A percentile compares a stretch with the other conserved stretches of the same genome.
phyloP scores from a whole-genome alignment of 2,888 invertebrate species.

The Hirtodrosophila trivittata region DNA sequence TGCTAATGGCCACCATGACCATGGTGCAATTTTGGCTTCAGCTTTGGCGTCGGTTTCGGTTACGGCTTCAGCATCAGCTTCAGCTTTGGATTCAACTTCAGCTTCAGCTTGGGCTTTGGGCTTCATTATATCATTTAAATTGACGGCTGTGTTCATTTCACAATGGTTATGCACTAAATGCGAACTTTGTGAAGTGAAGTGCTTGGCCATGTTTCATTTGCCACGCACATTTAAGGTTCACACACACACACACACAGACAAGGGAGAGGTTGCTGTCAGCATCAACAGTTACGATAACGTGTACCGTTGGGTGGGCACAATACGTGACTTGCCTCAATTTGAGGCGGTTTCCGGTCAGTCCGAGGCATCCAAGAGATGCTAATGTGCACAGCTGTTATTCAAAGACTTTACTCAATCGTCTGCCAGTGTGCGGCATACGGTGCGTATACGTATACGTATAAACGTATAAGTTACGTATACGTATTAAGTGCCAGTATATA shows the following conservation, averaged over 20 bases:
- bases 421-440: slow-evolving; percentile 65
- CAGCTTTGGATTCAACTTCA: not conserved
- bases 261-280: slow-evolving; percentile 15
- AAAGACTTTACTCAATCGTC: slow-evolving; percentile 12
- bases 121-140: slow-evolving; percentile 70
- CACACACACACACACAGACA: not conserved
- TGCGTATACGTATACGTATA: slow-evolving; percentile 39
- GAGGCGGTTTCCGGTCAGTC: slow-evolving; percentile 40
- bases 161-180: slow-evolving; percentile 28
- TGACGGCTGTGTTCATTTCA: slow-evolving; percentile 18
- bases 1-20: slow-evolving; percentile 25
- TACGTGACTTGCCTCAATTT: slow-evolving; percentile 58
- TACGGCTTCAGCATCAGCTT: not conserved
- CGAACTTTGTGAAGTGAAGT: slow-evolving; percentile 14
- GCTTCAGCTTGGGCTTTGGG: slow-evolving; percentile 13
- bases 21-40: not conserved
- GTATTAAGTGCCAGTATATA: too few species aligned
- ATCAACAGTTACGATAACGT: slow-evolving; percentile 45
- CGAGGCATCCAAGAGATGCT: slow-evolving; percentile 26
- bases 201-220: slow-evolving; percentile 18
- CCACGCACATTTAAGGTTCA: too few species aligned
- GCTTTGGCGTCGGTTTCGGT: not conserved
- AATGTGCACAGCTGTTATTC: slow-evolving; percentile 37
- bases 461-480: too few species aligned
- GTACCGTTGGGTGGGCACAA: not conserved